Evolutionary conservation across 1,140 invertebrate species (phyloP), one percentile per base, ranked within the genome.

Genomic region (Zaprionus capensis): DNA sequence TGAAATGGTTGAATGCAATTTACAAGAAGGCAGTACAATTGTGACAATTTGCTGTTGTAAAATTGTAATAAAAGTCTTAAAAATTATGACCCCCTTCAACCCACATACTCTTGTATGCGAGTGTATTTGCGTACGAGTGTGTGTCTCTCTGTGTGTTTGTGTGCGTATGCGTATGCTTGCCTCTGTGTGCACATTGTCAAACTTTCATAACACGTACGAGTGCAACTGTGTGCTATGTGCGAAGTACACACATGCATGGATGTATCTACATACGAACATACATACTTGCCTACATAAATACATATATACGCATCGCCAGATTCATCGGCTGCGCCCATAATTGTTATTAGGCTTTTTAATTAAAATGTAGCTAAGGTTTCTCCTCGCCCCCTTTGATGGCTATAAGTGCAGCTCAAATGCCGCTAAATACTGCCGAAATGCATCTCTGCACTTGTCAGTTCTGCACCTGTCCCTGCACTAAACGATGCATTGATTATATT

Each of bases 331-430:
- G 66, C 68, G 46, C 58, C 77, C 66, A 73, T 51, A 76, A 77
- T 46, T 72, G 73, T 64, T 75, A 66, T 76, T 71, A 41, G 58
- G 68, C 63, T 69, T 80, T 80, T 83, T 82, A 85, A 83, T 83
- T 79, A 74, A 83, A 78, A 69, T 73, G 66, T 66, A 85, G 36
- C 71, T 59, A 44, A 61, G 36, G 26, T 62, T 26, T 38, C 36
- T n/a, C 14, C 9, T 0, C 9, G 9, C 9, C 9, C 9, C 9
- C 22, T n/a, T 53, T 53, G 12, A 24, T 38, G 12, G 24, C 2
- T 24, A 11, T 51, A 38, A 41, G 2, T 14, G 11, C 61, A 57
- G 12, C 28, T 15, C 14, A 53, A 53, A 65, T 38, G 26, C 31
- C 12, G 49, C 17, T 65, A 4, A 34, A 56, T 56, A 34, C 31